Evolutionary conservation across 2,113 vertebrate genomes (phyloP), one percentile per base, ranked within the genome.

Genomic region (Nematolebias whitei): DNA sequence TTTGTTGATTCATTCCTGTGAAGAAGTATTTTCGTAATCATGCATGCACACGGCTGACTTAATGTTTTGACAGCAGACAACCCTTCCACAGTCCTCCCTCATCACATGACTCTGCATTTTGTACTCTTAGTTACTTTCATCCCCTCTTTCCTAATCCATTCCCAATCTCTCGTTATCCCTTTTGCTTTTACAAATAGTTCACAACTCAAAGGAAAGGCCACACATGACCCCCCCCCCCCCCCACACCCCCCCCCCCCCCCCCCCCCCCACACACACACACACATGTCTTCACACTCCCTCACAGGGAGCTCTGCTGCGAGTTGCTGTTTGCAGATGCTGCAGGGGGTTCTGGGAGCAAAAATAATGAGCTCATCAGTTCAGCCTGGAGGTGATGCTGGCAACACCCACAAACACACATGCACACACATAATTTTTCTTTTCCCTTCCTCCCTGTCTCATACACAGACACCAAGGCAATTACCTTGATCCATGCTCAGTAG

Each of bases 311-410:
- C 67, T 26, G 29, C 74, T 76, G 68, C 63, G 62, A 67, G 75
- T 76, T 85, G 67, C 73, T 67, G 74, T 82, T 81, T 82, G 63
- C 68, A 67, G 71, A 79, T 53, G 72, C 79, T 80, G 68, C 80
- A 80, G 86, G 89, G 83, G 83, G 83, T 89, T 85, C 78, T 85
- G 77, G 67, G 69, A 85, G 85, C 67, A 81, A 86, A 87, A 90
- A 88, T 89, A 91, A 91, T 89, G 87, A 91, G 86, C 90, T 89
- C 88, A 90, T 91, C 86, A 88, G 85, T 91, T 87, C 80, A 85
- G 86, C 74, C 81, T 76, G 70, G 78, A 87, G 82, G 82, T 83
- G 79, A 72, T 79, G 75, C 67, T 84, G 72, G 80, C 79, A 85
- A 81, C 72, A 87, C 74, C 80, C 75, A 76, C 73, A 62, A 49